phyloP scores from a whole-genome alignment of 35 echinoderm and acorn worm species.

The Stichopus chloronotus region DNA sequence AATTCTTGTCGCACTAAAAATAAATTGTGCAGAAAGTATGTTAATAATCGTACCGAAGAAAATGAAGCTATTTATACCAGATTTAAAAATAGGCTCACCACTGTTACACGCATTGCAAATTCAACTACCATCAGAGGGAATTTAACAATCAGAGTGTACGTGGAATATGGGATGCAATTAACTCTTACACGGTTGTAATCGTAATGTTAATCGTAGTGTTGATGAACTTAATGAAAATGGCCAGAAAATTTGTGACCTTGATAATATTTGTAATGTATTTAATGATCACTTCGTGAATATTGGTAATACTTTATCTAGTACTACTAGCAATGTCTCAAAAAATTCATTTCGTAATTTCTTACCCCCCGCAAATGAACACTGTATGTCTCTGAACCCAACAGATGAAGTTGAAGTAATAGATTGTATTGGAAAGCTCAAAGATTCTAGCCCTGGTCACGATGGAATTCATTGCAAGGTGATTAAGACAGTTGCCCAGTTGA shows the following conservation, averaged over 20 bases:
- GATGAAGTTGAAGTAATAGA: slow-evolving; percentile 1
- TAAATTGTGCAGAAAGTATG: too few relatives aligned
- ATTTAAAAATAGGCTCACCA: slow-evolving; percentile 25
- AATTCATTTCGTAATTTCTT: slow-evolving; percentile 1
- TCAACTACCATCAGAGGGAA: neutral
- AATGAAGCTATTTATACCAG: neutral
- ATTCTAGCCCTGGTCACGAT: too few relatives aligned
- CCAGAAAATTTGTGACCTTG: slow-evolving; percentile 4
- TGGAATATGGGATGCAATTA: slow-evolving; percentile 14
- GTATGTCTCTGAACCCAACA: neutral
- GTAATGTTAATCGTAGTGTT: neutral
- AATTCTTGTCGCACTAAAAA: too few relatives aligned
- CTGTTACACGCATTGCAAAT: neutral
- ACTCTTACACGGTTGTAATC: slow-evolving; percentile 17
- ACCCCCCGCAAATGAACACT: neutral
- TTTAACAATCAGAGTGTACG: slow-evolving; percentile 10
- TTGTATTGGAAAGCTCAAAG: slow-evolving; percentile 5
- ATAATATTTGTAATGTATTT: slow-evolving; percentile 3
- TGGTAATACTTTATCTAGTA: slow-evolving; percentile 23
- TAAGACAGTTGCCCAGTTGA: too few relatives aligned
- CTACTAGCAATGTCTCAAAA: neutral
- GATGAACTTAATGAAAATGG: neutral
- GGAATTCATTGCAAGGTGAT: too few relatives aligned
- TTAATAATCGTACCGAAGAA: neutral
- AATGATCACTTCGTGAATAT: slow-evolving; percentile 13